These are phyloP conservation scores for Coregonus suidteri DNA, from an alignment of 2,797 vertebrate genomes.

Conservation along the genomic window DNA sequence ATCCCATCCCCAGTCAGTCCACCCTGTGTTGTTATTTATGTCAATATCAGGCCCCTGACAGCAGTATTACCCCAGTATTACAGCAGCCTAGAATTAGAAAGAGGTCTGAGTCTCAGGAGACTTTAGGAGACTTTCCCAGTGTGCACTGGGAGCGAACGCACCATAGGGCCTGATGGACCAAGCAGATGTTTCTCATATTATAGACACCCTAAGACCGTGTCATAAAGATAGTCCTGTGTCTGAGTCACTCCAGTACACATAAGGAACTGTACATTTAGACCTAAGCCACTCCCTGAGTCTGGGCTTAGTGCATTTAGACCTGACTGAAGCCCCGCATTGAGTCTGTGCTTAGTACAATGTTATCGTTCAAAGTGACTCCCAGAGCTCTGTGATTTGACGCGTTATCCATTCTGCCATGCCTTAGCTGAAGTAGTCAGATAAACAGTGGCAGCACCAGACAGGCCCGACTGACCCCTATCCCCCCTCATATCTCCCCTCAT, in stretches of 20 bases:
- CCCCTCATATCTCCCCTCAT: not conserved
- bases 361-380: not conserved
- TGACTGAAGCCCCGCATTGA: not conserved
- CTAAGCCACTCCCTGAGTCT: not conserved
- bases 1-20: no score
- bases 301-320: not conserved
- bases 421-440: not conserved
- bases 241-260: not conserved
- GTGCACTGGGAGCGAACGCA: conserved; percentile 25
- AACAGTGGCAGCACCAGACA: not conserved
- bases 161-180: conserved; percentile 26
- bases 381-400: not conserved
- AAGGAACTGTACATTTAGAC: not conserved
- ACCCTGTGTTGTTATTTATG: conserved; percentile 32
- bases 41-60: conserved; percentile 27
- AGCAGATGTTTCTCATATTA: conserved; percentile 28
- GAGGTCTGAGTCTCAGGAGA: not conserved
- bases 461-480: not conserved
- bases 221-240: no score
- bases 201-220: no score
- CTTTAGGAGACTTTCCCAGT: conserved; percentile 18
- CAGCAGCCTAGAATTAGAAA: conserved; percentile 23
- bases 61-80: conserved; percentile 13
- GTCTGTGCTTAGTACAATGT: not conserved
- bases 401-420: not conserved